Evolutionary conservation across 2,888 invertebrate species (phyloP).

Genomic region (Microdon myrmicae): DNA sequence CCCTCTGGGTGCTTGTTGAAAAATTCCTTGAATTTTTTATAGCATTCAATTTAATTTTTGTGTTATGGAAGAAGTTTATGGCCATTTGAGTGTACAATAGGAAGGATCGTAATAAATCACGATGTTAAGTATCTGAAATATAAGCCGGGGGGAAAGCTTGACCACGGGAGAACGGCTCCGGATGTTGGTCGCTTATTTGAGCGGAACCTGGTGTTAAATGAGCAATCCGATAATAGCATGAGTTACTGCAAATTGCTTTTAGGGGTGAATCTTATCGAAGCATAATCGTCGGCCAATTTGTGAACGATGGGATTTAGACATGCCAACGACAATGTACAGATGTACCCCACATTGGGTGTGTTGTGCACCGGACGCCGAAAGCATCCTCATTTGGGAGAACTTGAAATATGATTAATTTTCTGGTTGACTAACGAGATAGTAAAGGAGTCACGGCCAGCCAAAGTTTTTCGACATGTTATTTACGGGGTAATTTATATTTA

Average conservation of each 20-base stretch:
- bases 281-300: constrained; percentile 18
- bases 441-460: too few relatives aligned
- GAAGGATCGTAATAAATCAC: constrained; percentile 42
- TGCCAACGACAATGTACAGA: too few relatives aligned
- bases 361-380: too few relatives aligned
- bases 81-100: constrained; percentile 45
- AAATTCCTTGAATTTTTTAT: constrained; percentile 32
- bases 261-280: constrained; percentile 12
- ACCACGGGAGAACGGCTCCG: not conserved
- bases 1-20: constrained; percentile 36
- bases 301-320: too few relatives aligned
- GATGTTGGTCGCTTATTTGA: constrained; percentile 8
- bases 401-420: too few relatives aligned
- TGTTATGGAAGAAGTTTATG: constrained; percentile 12
- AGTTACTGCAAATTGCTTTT: constrained; percentile 34
- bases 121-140: constrained; percentile 28
- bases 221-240: constrained; percentile 25
- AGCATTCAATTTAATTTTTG: constrained; percentile 17
- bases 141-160: constrained; percentile 7
- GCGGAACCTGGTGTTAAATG: constrained; percentile 16
- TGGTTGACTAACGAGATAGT: too few relatives aligned
- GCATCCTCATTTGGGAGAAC: too few relatives aligned
- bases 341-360: too few relatives aligned
- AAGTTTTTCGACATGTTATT: too few relatives aligned
- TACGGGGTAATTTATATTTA: too few relatives aligned